Evolutionary conservation across 2,113 vertebrate genomes (phyloP).

Genomic region (Prionailurus bengalensis): DNA sequence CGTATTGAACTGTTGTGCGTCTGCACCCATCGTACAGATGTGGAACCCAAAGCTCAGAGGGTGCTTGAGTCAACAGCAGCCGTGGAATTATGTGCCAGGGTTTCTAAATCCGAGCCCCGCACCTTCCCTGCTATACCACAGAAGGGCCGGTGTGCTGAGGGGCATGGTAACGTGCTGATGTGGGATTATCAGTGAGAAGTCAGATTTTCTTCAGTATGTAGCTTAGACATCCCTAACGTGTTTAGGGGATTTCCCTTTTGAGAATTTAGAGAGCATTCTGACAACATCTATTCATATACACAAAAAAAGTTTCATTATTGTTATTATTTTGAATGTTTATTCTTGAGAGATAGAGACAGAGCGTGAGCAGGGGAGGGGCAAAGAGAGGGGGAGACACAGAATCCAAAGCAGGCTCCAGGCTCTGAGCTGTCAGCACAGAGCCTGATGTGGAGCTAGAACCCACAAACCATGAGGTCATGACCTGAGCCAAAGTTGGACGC

Average conservation of each 20-base stretch:
- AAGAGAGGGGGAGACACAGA: too few species aligned
- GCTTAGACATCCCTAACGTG: neutral
- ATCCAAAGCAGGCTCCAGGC: too few species aligned
- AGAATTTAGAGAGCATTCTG: neutral
- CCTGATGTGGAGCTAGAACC: too few species aligned
- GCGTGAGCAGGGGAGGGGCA: too few species aligned
- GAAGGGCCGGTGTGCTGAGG: neutral
- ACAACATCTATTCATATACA: neutral
- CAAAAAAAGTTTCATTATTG: neutral
- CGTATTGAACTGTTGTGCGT: neutral
- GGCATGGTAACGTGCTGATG: accelerated
- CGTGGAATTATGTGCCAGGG: accelerated
- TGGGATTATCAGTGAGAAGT: neutral
- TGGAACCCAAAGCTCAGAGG: neutral
- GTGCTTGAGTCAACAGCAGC: neutral
- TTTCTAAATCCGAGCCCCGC: neutral
- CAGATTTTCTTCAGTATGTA: neutral
- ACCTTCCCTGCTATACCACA: neutral
- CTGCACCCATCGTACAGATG: neutral
- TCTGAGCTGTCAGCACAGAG: too few species aligned
- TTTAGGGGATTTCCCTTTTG: neutral
- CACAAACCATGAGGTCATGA: too few species aligned
- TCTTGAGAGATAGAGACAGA: too few species aligned
- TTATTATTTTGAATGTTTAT: neutral
- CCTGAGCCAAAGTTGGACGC: too few species aligned